Percentiles rank a stretch among this genome's conserved stretches.
Conservation (phyloP, 2,888 invertebrate species). For the Acrocera orbiculus region DNA sequence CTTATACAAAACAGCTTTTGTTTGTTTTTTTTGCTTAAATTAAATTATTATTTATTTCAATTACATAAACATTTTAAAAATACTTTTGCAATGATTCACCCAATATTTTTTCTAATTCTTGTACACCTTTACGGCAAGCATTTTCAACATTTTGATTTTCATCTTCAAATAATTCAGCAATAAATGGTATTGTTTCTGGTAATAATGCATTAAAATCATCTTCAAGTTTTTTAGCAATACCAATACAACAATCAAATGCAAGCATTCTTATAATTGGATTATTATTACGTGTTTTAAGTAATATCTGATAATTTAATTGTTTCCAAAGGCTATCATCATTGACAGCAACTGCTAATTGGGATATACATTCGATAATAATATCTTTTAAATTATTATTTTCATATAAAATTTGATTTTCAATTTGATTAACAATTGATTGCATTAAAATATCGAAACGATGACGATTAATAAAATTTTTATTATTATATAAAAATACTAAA, state of each 20-base stretch:
- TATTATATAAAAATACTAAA: constrained; percentile 65
- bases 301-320: constrained; percentile 72
- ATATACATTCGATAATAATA: constrained; percentile 58
- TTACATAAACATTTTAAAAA: constrained; percentile 35
- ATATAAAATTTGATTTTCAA: constrained; percentile 55
- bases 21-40: too few species aligned
- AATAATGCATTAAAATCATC: constrained; percentile 76
- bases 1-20: too few species aligned
- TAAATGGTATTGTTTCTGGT: constrained; percentile 85
- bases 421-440: constrained; percentile 76
- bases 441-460: constrained; percentile 70
- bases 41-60: too few species aligned
- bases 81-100: constrained; percentile 85
- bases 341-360: constrained; percentile 64
- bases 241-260: constrained; percentile 53
- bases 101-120: constrained; percentile 67
- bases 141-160: constrained; percentile 68
- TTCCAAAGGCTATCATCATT: constrained; percentile 82
- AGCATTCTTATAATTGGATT: constrained; percentile 54
- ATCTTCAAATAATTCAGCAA: constrained; percentile 85
- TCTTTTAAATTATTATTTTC: constrained; percentile 35
- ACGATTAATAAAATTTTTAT: constrained; percentile 65
- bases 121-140: constrained; percentile 60
- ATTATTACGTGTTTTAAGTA: constrained; percentile 69
- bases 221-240: constrained; percentile 66